phyloP scores from a whole-genome alignment of 2,113 vertebrate species.

The Seriola rivoliana region DNA sequence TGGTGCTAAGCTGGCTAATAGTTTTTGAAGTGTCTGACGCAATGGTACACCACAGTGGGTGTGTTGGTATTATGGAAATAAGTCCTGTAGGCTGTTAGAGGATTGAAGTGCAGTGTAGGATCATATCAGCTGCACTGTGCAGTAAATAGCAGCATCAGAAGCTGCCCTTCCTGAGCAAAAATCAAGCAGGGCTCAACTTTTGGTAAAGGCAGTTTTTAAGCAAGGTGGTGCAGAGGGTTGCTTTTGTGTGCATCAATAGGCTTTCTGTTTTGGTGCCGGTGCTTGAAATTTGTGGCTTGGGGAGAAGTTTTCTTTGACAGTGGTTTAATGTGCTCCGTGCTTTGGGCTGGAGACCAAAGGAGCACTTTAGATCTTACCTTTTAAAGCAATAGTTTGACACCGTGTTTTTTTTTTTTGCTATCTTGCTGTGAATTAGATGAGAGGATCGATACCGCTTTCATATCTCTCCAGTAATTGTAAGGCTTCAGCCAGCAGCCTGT shows the following conservation, averaged over 20 bases:
- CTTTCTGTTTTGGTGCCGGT: slow-evolving; percentile 17
- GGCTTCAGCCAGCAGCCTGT: background rate
- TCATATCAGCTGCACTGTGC: slow-evolving; percentile 64
- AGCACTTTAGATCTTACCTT: background rate
- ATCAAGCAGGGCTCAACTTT: slow-evolving; percentile 25
- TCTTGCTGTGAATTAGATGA: too few relatives aligned
- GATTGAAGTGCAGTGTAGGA: slow-evolving; percentile 73
- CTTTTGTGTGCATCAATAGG: background rate
- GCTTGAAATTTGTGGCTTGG: background rate
- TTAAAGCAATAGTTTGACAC: background rate
- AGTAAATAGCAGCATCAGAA: slow-evolving; percentile 24
- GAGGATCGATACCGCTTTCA: background rate
- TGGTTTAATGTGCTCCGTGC: background rate
- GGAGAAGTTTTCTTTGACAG: background rate
- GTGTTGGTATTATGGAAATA: slow-evolving; percentile 75
- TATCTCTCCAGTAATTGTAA: background rate
- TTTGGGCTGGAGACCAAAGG: background rate
- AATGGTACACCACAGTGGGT: slow-evolving; percentile 62
- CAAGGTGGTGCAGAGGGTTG: background rate
- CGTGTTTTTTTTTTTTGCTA: background rate
- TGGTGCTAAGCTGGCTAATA: slow-evolving; percentile 46
- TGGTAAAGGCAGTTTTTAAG: slow-evolving; percentile 20
- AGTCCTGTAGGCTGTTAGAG: slow-evolving; percentile 69
- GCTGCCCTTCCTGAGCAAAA: slow-evolving; percentile 19
- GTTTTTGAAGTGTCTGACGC: slow-evolving; percentile 65